These are phyloP conservation scores for Tachyglossus aculeatus DNA, from an alignment of 2,797 vertebrate genomes.

Conservation along the genomic window DNA sequence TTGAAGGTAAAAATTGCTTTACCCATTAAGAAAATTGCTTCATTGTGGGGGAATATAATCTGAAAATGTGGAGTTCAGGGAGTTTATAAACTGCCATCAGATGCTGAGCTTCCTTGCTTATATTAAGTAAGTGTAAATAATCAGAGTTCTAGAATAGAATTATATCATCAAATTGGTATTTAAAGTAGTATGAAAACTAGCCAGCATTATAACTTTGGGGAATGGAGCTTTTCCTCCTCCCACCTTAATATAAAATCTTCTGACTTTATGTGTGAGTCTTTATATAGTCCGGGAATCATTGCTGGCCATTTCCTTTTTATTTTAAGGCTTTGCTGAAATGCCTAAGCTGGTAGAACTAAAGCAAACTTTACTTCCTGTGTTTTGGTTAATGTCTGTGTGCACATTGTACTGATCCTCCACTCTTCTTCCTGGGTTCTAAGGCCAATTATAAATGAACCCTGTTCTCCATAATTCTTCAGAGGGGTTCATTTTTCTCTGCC, in stretches of 20 bases:
- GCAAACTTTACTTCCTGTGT: not conserved
- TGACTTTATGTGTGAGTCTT: not conserved
- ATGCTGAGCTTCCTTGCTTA: not conserved
- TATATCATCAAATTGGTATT: conserved; percentile 3
- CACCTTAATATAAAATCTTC: not conserved
- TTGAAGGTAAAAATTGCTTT: not conserved
- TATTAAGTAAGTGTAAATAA: conserved; percentile 29
- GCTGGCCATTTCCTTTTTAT: not conserved
- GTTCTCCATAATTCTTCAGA: not conserved
- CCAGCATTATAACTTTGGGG: not conserved
- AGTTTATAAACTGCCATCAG: not conserved
- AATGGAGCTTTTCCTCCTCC: not conserved
- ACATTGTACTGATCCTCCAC: not conserved
- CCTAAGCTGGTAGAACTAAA: not conserved
- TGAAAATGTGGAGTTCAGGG: not conserved
- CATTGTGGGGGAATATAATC: not conserved
- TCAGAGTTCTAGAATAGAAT: conserved; percentile 8
- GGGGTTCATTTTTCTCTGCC: conserved; percentile 17
- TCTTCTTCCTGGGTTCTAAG: too few species aligned
- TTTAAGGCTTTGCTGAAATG: not conserved
- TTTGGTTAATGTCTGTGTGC: not conserved
- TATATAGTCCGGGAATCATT: not conserved
- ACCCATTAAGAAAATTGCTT: not conserved
- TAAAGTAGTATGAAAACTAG: conserved; percentile 3
- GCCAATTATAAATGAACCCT: not conserved